Evolutionary conservation across 2,888 invertebrate species (phyloP), one percentile per base, ranked within the genome.

Genomic region (Hyppa rectilinea): DNA sequence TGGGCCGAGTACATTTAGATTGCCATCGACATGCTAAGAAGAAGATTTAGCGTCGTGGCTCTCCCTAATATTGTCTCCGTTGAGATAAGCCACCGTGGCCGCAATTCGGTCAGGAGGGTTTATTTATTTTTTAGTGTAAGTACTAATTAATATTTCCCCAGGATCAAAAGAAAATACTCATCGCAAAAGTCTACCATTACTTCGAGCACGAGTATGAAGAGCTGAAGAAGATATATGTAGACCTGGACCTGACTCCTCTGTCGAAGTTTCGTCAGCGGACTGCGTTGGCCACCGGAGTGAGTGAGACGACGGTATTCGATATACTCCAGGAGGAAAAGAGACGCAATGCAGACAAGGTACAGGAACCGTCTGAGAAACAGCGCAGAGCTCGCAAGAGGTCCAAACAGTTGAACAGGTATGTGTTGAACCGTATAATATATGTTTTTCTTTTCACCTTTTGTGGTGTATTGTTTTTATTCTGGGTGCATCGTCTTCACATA

Each of bases 111-210:
- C n/a, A n/a, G n/a, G n/a, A n/a, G n/a, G n/a, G n/a, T n/a, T n/a
- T n/a, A n/a, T n/a, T n/a, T n/a, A n/a, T n/a, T n/a, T n/a, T n/a
- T n/a, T n/a, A n/a, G n/a, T n/a, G n/a, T n/a, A n/a, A n/a, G 5
- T 31, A 45, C 7, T 20, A 0, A 20, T 23, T 12, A 23, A 31
- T 40, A 20, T 47, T 52, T 34, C 26, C 9, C 10, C 55, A 69
- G 69, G 68, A 67, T 26, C 55, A 67, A 55, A 55, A 4, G n/a
- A 67, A 69, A 40, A n/a, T 34, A 3, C 14, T 67, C 47, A 1
- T 69, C 26, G 45, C 68, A 31, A 67, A 38, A 17, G 69, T 69
- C 2, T 69, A 69, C 38, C 68, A 55, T 31, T 69, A 67, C 55
- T 49, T 69, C 14, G 67, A 67, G 26, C 31, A 55, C 5, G 69